Evolutionary conservation across 2,113 vertebrate genomes (phyloP).

Genomic region (Hymenochirus boettgeri): DNA sequence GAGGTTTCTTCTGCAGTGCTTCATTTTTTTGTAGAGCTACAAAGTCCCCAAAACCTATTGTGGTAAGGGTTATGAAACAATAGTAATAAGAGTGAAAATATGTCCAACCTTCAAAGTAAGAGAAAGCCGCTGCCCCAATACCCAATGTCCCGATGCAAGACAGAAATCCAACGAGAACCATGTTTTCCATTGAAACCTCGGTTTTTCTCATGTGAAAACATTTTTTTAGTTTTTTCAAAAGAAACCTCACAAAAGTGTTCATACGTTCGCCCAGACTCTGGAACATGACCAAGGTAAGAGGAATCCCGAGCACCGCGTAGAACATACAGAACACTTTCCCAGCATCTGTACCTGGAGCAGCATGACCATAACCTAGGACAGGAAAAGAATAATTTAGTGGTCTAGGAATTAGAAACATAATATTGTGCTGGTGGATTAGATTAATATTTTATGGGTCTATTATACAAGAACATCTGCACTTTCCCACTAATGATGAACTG

Average conservation of each 20-base stretch:
- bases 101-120: slow-evolving; percentile 92
- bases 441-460: not conserved
- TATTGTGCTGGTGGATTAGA: too few relatives aligned
- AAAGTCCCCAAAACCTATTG: slow-evolving; percentile 95
- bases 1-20: slow-evolving; percentile 89
- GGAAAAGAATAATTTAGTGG: slow-evolving; percentile 7
- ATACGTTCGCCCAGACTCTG: slow-evolving; percentile 95
- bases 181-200: slow-evolving; percentile 89
- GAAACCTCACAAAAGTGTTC: slow-evolving; percentile 82
- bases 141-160: slow-evolving; percentile 87
- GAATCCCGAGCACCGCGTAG: slow-evolving; percentile 92
- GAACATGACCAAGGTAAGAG: slow-evolving; percentile 94
- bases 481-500: not conserved
- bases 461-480: not conserved
- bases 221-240: slow-evolving; percentile 82
- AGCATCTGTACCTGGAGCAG: slow-evolving; percentile 86
- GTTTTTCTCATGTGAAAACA: slow-evolving; percentile 77
- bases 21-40: slow-evolving; percentile 93
- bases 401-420: not conserved
- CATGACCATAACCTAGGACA: slow-evolving; percentile 84
- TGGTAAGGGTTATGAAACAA: slow-evolving; percentile 96
- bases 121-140: slow-evolving; percentile 83
- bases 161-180: slow-evolving; percentile 90
- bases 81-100: slow-evolving; percentile 98
- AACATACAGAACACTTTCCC: slow-evolving; percentile 98